These are phyloP conservation scores for Halocaridina rubra DNA, from an alignment of 2,888 invertebrate genomes.

Conservation along the genomic window DNA sequence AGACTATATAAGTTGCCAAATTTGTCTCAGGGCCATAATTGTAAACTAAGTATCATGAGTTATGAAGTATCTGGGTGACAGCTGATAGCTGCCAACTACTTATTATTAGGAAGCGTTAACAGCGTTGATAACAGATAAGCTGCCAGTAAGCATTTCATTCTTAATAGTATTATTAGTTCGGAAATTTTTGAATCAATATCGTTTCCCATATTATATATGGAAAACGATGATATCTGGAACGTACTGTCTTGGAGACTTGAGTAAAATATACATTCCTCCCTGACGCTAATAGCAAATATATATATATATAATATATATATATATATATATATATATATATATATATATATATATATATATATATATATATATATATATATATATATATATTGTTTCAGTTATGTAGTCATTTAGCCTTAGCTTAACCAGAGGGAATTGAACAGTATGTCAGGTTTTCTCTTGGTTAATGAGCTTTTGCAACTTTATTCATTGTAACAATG, in stretches of 20 bases:
- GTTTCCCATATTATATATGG: background rate
- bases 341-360: background rate
- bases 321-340: background rate
- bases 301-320: background rate
- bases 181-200: background rate
- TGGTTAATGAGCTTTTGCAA: too few relatives aligned
- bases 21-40: background rate
- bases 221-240: background rate
- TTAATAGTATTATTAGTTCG: background rate
- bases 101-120: background rate
- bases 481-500: too few relatives aligned
- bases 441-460: too few relatives aligned
- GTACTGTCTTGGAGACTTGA: background rate
- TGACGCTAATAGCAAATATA: background rate
- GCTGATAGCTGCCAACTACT: too few relatives aligned
- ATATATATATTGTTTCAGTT: too few relatives aligned
- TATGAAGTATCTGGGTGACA: too few relatives aligned
- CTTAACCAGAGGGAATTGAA: too few relatives aligned
- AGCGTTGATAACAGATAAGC: background rate
- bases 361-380: constrained; percentile 6
- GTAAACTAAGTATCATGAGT: too few relatives aligned
- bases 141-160: background rate
- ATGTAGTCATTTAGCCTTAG: too few relatives aligned
- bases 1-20: background rate
- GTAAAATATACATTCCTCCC: background rate